These are phyloP conservation scores for Tychaedon coryphoeus DNA, from an alignment of 2,113 vertebrate species.

Conservation along the genomic window DNA sequence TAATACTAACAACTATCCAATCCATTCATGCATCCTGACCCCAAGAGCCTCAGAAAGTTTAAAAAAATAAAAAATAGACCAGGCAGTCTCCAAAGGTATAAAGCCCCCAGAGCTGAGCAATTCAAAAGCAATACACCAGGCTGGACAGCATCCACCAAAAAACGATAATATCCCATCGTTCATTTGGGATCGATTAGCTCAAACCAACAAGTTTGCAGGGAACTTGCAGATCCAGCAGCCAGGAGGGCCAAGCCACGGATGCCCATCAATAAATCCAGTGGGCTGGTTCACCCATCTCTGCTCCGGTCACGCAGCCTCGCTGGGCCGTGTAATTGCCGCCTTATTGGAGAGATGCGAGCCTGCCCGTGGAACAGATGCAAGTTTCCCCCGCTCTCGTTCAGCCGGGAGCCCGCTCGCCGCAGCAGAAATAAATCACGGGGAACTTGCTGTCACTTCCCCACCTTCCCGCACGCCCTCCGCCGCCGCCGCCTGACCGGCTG, in stretches of 20 bases:
- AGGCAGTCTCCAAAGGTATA: background rate
- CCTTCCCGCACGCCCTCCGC: conserved; percentile 71
- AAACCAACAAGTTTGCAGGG: background rate
- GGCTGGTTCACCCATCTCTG: background rate
- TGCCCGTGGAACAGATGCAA: conserved; percentile 83
- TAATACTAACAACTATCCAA: background rate
- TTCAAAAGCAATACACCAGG: background rate
- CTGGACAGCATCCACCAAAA: background rate
- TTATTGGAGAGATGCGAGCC: conserved; percentile 43
- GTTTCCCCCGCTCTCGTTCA: conserved; percentile 78
- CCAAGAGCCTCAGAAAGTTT: background rate
- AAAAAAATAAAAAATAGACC: background rate
- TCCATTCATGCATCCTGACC: background rate
- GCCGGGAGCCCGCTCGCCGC: conserved; percentile 71
- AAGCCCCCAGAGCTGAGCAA: background rate
- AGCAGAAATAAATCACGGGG: conserved; percentile 83
- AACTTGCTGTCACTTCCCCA: conserved; percentile 81
- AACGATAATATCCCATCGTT: fast-evolving
- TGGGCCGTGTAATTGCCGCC: conserved; percentile 17
- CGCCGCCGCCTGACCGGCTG: conserved; percentile 65
- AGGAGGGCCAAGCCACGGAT: background rate
- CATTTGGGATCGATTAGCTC: background rate
- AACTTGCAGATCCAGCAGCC: background rate
- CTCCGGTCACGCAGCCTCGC: background rate
- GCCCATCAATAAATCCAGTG: background rate